Evolutionary conservation across 1,140 invertebrate species (phyloP).

Genomic region (Lepidurus packardi): DNA sequence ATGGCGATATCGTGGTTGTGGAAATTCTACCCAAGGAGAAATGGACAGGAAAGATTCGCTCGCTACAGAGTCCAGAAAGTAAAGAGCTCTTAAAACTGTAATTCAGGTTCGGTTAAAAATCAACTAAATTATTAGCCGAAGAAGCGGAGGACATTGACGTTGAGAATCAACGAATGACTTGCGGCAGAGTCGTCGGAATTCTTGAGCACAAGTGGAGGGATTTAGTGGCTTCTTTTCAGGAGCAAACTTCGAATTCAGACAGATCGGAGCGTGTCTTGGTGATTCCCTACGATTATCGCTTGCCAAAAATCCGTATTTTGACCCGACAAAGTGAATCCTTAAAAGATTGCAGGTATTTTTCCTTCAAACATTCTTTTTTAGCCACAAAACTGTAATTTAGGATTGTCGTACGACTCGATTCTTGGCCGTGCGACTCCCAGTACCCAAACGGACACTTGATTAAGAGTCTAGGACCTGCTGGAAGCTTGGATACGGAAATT

Average conservation of each 20-base stretch:
- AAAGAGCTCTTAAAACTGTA: not conserved
- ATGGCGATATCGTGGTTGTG: slow-evolving; percentile 74
- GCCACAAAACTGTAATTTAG: not conserved
- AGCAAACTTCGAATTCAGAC: not conserved
- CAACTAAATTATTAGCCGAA: not conserved
- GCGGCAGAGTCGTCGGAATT: not conserved
- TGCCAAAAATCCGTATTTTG: not conserved
- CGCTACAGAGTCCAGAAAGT: not conserved
- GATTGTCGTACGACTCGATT: not conserved
- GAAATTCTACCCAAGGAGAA: slow-evolving; percentile 43
- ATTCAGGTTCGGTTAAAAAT: not conserved
- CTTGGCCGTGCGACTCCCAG: not conserved
- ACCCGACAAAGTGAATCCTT: not conserved
- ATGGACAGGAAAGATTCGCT: not conserved
- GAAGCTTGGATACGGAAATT: not conserved
- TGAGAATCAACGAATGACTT: not conserved
- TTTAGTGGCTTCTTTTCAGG: not conserved
- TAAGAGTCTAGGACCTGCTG: slow-evolving; percentile 6
- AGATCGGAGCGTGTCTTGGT: not conserved
- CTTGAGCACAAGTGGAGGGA: not conserved
- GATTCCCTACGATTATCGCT: not conserved
- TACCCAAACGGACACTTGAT: not conserved
- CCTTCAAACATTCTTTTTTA: not conserved
- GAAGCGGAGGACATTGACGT: not conserved
- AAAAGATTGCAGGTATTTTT: not conserved